Conservation (phyloP, 2,888 invertebrate genomes). For the Sycophila texana region DNA sequence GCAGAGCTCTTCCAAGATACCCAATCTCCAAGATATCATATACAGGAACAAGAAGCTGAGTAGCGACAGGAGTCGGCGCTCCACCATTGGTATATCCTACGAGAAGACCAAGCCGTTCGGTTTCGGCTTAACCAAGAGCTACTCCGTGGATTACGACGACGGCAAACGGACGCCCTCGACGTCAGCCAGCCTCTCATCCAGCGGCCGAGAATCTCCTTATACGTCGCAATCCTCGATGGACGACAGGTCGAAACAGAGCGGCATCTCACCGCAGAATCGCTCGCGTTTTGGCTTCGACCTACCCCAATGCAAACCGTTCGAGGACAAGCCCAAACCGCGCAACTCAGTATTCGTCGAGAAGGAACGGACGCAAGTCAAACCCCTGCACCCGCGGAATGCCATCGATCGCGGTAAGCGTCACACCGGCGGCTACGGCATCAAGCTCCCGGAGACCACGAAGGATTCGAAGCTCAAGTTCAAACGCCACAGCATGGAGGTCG, state of each 20-base stretch:
- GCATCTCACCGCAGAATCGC: constrained; percentile 43
- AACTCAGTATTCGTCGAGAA: constrained; percentile 63
- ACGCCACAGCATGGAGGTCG: constrained; percentile 70
- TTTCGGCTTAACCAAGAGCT: constrained; percentile 43
- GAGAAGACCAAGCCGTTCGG: constrained; percentile 52
- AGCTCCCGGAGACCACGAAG: constrained; percentile 66
- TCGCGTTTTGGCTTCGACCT: constrained; percentile 55
- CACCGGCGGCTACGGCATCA: constrained; percentile 65
- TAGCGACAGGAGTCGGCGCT: constrained; percentile 40
- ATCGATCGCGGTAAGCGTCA: constrained; percentile 69
- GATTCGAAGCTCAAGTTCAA: constrained; percentile 67
- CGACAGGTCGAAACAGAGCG: not conserved
- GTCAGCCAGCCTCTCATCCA: constrained; percentile 47
- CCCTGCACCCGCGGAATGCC: constrained; percentile 61
- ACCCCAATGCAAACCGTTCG: constrained; percentile 42
- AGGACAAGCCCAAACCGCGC: constrained; percentile 35
- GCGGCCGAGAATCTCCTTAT: constrained; percentile 22
- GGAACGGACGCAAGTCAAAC: constrained; percentile 60
- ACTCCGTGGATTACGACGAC: constrained; percentile 68
- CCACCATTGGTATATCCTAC: constrained; percentile 57
- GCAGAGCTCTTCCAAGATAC: constrained; percentile 69
- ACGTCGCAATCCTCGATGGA: not conserved
- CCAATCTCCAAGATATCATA: constrained; percentile 68
- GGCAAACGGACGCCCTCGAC: constrained; percentile 44
- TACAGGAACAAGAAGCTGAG: constrained; percentile 64